Base-by-base conservation (phyloP, 2,888 invertebrate species). In the Diachrysia chrysitis region DNA sequence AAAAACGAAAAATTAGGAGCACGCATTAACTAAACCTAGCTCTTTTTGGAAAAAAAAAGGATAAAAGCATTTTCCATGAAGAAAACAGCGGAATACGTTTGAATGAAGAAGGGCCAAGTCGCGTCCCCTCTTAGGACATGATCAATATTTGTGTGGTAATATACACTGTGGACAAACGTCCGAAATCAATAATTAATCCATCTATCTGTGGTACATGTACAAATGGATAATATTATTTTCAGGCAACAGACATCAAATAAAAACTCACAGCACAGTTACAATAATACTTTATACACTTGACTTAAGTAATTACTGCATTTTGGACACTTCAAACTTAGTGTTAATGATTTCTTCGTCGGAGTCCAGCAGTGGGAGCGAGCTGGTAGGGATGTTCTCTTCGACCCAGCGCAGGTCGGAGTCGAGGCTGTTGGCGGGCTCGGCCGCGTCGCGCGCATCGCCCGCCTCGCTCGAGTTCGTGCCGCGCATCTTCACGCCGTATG, bases 321-420 rank as follows among this genome's bases (percentile, higher is more conserved):
- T 98, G 61, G 98, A 98, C 76, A 98, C 97, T 95, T 98, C 98
- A 90, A 98, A 98, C 91, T 97, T 97, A 2, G 98, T 97, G 83
- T 97, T 98, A 83, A 98, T 97, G 62, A 98, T 96, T 93, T 98
- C 98, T 93, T 98, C 98, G 86, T 96, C 98, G 95, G 87, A 98
- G 91, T 87, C 98, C 90, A 82, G 97, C 93, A 90, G 97, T 81
- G 85, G 98, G 91, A 83, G 97, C 88, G 98, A 96, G 71, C 97
- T 96, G 32, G 97, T 96, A 0, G 98, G 98, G 79, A 99, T 98
- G 90, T 99, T 98, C 82, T 99, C 98, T 88, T 99, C 99, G 7
- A 99, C 97, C 99, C 99, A 99, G 86, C 98, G 92, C 3, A 96
- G 85, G 88, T 95, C 92, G 64, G 95, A 82, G 89, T 93, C 92